Evolutionary conservation across 2,888 invertebrate genomes (phyloP).

Genomic region (Itoplectis maculator): DNA sequence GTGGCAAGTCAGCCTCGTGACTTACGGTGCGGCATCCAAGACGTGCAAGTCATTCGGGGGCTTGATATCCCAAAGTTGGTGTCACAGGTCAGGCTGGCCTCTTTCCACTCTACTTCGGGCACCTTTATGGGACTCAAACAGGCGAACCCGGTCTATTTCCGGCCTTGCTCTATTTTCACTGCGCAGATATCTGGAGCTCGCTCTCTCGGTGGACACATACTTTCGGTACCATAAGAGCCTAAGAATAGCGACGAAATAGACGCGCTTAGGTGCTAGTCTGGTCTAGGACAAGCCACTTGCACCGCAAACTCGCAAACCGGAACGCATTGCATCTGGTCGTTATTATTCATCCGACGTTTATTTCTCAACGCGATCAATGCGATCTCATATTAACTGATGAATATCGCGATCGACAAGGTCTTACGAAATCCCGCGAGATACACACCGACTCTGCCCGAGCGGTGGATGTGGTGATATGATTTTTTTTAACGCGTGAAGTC

Average conservation of each 20-base stretch:
- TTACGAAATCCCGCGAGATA: slow-evolving; percentile 43
- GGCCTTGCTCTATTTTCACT: slow-evolving; percentile 72
- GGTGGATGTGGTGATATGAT: slow-evolving; percentile 33
- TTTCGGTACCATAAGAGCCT: slow-evolving; percentile 54
- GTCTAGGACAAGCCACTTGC: slow-evolving; percentile 10
- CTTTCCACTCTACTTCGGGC: slow-evolving; percentile 9
- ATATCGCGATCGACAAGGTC: slow-evolving; percentile 28
- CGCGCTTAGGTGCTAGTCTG: background rate
- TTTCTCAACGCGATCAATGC: slow-evolving; percentile 12
- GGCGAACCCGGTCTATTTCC: slow-evolving; percentile 71
- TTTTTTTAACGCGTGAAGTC: slow-evolving; percentile 40
- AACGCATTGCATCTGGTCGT: slow-evolving; percentile 23
- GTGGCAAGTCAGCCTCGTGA: background rate
- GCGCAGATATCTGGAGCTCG: slow-evolving; percentile 73
- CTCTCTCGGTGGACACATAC: slow-evolving; percentile 49
- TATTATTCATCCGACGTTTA: slow-evolving; percentile 9
- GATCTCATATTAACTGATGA: background rate
- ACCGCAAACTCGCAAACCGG: background rate
- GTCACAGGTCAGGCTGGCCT: slow-evolving; percentile 15
- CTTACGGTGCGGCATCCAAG: slow-evolving; percentile 4
- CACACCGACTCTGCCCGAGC: slow-evolving; percentile 2
- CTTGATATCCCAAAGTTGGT: slow-evolving; percentile 13
- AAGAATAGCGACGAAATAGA: slow-evolving; percentile 58
- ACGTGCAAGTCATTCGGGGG: slow-evolving; percentile 18
- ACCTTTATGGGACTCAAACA: slow-evolving; percentile 68